Base-by-base conservation (phyloP, 2,888 invertebrate genomes). In the Drosophila rellima region DNA sequence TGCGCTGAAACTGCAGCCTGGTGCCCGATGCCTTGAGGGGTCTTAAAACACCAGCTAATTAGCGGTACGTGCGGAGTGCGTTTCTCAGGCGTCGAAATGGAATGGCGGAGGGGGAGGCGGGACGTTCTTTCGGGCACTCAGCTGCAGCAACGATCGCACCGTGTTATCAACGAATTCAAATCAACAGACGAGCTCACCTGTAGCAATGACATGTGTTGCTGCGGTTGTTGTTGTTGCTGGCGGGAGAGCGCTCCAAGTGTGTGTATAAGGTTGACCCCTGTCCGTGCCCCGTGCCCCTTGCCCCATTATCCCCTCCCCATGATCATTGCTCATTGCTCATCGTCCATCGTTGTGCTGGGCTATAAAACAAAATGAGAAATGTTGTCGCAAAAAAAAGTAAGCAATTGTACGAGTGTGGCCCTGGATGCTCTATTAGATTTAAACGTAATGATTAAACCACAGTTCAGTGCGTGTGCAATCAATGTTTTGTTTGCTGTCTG, bases 291-390 rank as follows among this genome's bases (percentile, higher is more conserved):
- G 56, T 57, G 33, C 37, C 35, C 56, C 33, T 47, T 39, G 23
- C 29, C 45, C 23, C n/a, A 10, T 39, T n/a, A 23, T 35, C 29
- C 10, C n/a, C 15, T 6, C 6, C 10, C 48, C n/a, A n/a, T 45
- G 2, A n/a, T n/a, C n/a, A n/a, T 26, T 10, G 23, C 37, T 52
- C 23, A 52, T 52, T 29, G 39, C n/a, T 52, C 18, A 52, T 29
- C 29, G 52, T 54, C 31, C 18, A 48, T 48, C 29, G 33, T 48
- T 33, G 18, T 54, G 52, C 44, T 56, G 50, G 62, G 70, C 84
- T 67, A 85, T 89, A 85, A 89, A 84, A 84, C 83, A 89, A 84
- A 87, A 83, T 87, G 87, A 84, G 75, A 83, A 83, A 83, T 86
- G 89, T 88, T 88, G 84, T 85, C 88, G 86, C 70, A 74, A 57